Conservation (phyloP, 2,888 invertebrate genomes). For the Proisotoma minuta region DNA sequence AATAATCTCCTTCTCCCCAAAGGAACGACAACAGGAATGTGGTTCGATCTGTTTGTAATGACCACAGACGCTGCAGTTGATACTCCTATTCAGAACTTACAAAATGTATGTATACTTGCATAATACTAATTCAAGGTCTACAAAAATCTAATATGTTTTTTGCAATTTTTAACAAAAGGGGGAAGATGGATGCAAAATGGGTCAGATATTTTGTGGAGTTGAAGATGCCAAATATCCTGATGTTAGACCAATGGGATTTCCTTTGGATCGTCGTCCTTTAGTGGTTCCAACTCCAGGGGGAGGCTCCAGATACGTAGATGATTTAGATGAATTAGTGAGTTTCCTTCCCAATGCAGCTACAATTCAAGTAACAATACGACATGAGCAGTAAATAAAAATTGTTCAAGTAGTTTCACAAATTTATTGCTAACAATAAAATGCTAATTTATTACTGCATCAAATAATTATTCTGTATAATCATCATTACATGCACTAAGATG, state of each 20-base stretch:
- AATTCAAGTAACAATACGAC: not conserved
- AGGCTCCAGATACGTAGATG: not conserved
- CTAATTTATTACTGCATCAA: not conserved
- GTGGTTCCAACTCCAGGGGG: not conserved
- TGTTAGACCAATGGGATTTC: conserved; percentile 14
- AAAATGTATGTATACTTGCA: too few relatives aligned
- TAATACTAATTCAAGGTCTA: not conserved
- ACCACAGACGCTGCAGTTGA: conserved; percentile 44
- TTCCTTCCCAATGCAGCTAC: conserved; percentile 4
- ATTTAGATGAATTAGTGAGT: conserved; percentile 9
- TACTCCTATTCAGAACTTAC: conserved; percentile 10
- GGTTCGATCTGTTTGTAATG: conserved; percentile 47
- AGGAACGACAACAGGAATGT: conserved; percentile 46
- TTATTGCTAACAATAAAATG: not conserved
- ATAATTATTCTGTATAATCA: not conserved
- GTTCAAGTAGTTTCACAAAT: not conserved
- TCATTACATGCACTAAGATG: not conserved
- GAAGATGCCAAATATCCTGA: conserved; percentile 13
- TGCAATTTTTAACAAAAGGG: too few relatives aligned
- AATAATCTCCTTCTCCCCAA: conserved; percentile 47
- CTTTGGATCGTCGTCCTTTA: conserved; percentile 9
- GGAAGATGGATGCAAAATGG: conserved; percentile 3
- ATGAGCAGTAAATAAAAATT: not conserved
- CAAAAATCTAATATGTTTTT: not conserved
- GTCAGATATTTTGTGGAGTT: conserved; percentile 3